Evolutionary conservation across 2,888 invertebrate genomes (phyloP), one percentile per base, ranked within the genome.

Genomic region (Limulus polyphemus): DNA sequence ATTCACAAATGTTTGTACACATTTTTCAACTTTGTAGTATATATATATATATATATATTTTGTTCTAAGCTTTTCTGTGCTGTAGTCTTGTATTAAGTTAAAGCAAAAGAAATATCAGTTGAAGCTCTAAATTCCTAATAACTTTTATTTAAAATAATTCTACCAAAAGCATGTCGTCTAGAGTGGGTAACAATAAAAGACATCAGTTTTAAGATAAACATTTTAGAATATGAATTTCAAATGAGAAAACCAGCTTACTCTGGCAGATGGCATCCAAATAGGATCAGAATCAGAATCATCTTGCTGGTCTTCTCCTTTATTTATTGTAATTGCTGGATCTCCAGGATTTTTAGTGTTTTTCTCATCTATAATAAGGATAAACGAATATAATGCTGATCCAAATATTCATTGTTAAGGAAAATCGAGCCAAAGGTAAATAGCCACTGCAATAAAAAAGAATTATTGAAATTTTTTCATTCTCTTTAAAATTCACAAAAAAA

Each of bases 221-320:
- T 32, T 32, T 32, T 32, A 32, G n/a, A 32, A 32, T 1, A 7
- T 32, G 7, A 32, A 7, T 32, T 32, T 32, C 5, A 32, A 7
- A 3, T 32, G 32, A 32, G 5, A 3, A 32, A 7, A 32, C 32
- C 32, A 32, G 54, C 54, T 32, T 54, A 54, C 54, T 58, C 60
- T 64, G 49, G 54, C 50, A 49, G 60, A 49, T 46, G 65, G 65
- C n/a, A 60, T 66, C 66, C 66, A 66, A 11, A 59, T 60, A 46
- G 66, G 66, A 52, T 66, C 66, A 7, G 62, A 62, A 47, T 66
- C 66, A 4, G 61, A 59, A 32, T 66, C 66, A 50, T 65, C 63
- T n/a, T n/a, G n/a, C 12, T 58, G n/a, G 46, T 56, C 48, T 50
- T 63, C 62, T 47, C 47, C 48, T 46, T 55, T 55, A 32, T 63